Evolutionary conservation across 1,140 invertebrate species (phyloP).

Genomic region (Lanistes nyassanus): DNA sequence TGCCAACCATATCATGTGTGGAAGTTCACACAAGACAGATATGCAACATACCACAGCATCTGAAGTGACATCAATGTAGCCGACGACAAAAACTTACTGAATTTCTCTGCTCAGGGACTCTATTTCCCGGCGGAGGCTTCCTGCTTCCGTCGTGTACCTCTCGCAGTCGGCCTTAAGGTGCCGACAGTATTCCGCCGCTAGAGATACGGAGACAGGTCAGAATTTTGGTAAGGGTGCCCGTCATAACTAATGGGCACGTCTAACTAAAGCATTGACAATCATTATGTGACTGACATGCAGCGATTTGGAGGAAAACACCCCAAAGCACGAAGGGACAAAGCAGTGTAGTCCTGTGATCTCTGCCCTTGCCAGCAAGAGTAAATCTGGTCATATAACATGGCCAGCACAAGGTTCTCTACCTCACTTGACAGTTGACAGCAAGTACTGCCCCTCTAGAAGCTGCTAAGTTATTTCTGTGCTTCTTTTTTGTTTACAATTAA

Average conservation of each 20-base stretch:
- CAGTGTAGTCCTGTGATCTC: background rate
- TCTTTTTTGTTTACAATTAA: too few species aligned
- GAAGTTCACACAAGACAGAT: background rate
- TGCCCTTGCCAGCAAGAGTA: background rate
- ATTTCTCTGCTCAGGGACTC: conserved; percentile 28
- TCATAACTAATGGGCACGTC: conserved; percentile 18
- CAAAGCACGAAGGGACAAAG: background rate
- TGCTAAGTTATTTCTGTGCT: too few species aligned
- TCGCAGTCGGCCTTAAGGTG: conserved; percentile 26
- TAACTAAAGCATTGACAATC: conserved; percentile 13
- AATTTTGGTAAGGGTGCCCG: conserved; percentile 28
- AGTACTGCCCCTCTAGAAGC: too few species aligned
- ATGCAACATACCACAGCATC: conserved; percentile 17
- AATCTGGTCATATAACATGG: too few species aligned
- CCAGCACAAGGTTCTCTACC: too few species aligned
- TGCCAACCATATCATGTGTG: background rate
- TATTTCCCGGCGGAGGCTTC: conserved; percentile 28
- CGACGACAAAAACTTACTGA: conserved; percentile 25
- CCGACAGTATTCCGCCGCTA: conserved; percentile 29
- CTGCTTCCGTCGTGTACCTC: conserved; percentile 25
- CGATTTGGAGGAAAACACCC: background rate
- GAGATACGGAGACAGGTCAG: conserved; percentile 33
- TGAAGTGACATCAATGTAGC: conserved; percentile 14
- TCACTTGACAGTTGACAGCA: too few species aligned
- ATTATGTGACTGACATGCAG: background rate